phyloP scores from a whole-genome alignment of 2,113 vertebrate genomes.

The Pteruthius melanotis region DNA sequence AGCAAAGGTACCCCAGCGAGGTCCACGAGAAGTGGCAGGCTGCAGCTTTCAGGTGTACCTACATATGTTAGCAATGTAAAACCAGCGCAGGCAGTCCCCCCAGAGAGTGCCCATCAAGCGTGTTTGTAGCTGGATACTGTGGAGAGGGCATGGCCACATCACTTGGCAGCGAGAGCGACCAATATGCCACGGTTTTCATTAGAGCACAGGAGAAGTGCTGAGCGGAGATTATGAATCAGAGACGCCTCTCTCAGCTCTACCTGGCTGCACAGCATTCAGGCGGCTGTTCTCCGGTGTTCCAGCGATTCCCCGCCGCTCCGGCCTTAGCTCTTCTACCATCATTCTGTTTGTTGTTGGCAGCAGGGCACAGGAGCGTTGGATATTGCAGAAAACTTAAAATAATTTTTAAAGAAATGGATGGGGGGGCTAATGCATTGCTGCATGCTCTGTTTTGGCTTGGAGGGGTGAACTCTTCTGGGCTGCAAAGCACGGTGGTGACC shows the following conservation, averaged over 20 bases:
- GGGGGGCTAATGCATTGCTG: background rate
- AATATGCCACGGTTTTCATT: constrained; percentile 89
- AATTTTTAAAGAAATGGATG: background rate
- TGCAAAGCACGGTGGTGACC: rapidly evolving
- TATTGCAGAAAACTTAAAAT: background rate
- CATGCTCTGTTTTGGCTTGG: background rate
- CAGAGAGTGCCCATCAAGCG: constrained; percentile 79
- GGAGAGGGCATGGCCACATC: constrained; percentile 86
- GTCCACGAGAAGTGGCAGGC: constrained; percentile 71
- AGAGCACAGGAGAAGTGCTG: constrained; percentile 69
- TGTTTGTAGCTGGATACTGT: constrained; percentile 86
- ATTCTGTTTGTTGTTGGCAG: background rate
- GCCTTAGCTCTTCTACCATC: background rate
- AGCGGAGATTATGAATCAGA: constrained; percentile 60
- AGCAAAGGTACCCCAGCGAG: constrained; percentile 79
- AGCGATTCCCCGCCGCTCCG: rapidly evolving
- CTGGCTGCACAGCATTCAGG: background rate
- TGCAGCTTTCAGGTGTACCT: constrained; percentile 82
- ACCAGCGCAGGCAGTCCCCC: constrained; percentile 77
- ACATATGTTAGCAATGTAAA: constrained; percentile 88
- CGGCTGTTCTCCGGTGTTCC: background rate
- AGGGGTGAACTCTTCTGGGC: background rate
- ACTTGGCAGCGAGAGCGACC: constrained; percentile 85
- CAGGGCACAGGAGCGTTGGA: background rate
- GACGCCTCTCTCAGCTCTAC: constrained; percentile 29